Evolutionary conservation across 2,113 vertebrate species (phyloP).

Genomic region (Benitochromis conjunctus): DNA sequence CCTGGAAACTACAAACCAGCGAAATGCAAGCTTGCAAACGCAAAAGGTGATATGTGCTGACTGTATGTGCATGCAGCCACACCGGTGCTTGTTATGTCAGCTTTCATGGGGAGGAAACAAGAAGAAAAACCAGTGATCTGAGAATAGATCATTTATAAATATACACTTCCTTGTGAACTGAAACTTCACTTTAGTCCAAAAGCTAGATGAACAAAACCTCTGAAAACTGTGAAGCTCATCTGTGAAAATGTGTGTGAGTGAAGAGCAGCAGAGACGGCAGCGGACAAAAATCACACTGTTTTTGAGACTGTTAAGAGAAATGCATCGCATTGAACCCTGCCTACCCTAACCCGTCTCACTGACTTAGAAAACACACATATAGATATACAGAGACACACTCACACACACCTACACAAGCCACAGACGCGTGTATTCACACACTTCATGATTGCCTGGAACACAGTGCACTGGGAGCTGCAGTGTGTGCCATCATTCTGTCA

Average conservation of each 20-base stretch:
- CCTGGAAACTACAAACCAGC: background rate
- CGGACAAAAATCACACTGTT: background rate
- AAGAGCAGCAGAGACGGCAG: background rate
- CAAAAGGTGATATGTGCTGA: background rate
- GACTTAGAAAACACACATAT: background rate
- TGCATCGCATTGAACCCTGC: conserved; percentile 2
- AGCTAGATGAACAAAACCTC: background rate
- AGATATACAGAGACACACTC: background rate
- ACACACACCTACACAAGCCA: background rate
- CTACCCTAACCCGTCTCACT: background rate
- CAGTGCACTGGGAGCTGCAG: conserved; percentile 21
- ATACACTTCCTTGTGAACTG: background rate
- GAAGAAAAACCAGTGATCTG: background rate
- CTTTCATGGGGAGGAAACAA: background rate
- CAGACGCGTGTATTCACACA: background rate
- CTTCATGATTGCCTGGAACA: conserved; percentile 25
- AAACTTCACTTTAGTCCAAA: background rate
- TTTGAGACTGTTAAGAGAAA: background rate
- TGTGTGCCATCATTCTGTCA: conserved; percentile 45
- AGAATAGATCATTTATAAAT: background rate
- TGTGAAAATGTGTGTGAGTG: background rate
- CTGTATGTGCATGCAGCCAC: background rate
- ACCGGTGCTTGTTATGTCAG: background rate
- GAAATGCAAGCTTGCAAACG: background rate
- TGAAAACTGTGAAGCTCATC: background rate